phyloP scores from a whole-genome alignment of 2,888 invertebrate species.

The Temnothorax ravouxi region DNA sequence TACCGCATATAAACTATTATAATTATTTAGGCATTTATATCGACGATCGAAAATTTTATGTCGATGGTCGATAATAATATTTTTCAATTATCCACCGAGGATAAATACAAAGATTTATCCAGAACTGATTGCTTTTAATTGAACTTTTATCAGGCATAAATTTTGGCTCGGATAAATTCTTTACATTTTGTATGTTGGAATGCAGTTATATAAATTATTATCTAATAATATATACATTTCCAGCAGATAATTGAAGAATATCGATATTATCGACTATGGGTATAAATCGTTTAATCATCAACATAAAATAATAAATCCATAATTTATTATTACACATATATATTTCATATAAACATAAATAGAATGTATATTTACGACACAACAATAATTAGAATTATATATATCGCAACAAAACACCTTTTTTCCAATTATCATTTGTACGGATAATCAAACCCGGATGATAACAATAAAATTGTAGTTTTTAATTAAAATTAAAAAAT shows the following conservation, averaged over 20 bases:
- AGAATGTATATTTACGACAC: no score
- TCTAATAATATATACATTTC: no score
- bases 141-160: not conserved
- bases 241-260: not conserved
- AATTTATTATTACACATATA: no score
- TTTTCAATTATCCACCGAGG: not conserved
- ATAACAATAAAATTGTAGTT: not conserved
- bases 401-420: not conserved
- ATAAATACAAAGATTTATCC: not conserved
- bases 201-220: not conserved
- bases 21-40: not conserved
- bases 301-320: no score
- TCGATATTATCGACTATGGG: not conserved
- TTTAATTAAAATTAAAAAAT: no score
- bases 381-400: not conserved
- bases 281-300: no score
- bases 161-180: not conserved
- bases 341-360: no score
- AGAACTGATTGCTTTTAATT: not conserved
- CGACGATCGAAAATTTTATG: not conserved
- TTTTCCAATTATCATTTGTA: not conserved
- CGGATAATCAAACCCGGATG: not conserved
- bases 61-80: not conserved
- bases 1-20: not conserved
- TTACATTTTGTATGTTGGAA: not conserved